Evolutionary conservation across 2,797 vertebrate species (phyloP).

Genomic region (Pelobates cultripes): DNA sequence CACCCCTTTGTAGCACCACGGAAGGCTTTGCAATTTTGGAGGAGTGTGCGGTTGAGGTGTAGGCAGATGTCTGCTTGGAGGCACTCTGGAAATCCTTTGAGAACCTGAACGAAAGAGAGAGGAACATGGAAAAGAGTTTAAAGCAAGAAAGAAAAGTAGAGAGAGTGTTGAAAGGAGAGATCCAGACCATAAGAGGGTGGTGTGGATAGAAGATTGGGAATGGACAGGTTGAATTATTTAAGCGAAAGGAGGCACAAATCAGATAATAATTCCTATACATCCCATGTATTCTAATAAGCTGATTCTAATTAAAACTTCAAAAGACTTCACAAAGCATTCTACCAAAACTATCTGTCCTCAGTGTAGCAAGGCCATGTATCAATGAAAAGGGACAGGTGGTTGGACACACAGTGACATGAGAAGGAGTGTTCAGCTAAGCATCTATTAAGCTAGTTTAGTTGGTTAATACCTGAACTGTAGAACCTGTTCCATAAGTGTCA

Average conservation of each 20-base stretch:
- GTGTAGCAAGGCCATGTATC: background rate
- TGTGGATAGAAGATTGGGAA: background rate
- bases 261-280: background rate
- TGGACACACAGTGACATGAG: conserved; percentile 15
- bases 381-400: conserved; percentile 11
- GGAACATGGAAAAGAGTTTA: background rate
- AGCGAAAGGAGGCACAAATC: background rate
- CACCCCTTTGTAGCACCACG: conserved; percentile 93
- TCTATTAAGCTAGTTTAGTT: no score
- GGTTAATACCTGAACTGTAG: no score
- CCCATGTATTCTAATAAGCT: background rate
- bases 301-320: background rate
- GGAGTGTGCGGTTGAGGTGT: conserved; percentile 90
- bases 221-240: background rate
- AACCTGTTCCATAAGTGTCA: no score
- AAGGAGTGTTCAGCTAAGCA: background rate
- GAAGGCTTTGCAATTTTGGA: conserved; percentile 94
- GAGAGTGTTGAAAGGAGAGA: background rate
- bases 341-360: background rate
- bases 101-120: conserved; percentile 73
- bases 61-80: conserved; percentile 98
- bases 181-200: background rate
- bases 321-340: background rate
- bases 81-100: conserved; percentile 97
- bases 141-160: background rate